Conservation (phyloP, 2,888 invertebrate genomes). For the Lepeophtheirus nordmannii region DNA sequence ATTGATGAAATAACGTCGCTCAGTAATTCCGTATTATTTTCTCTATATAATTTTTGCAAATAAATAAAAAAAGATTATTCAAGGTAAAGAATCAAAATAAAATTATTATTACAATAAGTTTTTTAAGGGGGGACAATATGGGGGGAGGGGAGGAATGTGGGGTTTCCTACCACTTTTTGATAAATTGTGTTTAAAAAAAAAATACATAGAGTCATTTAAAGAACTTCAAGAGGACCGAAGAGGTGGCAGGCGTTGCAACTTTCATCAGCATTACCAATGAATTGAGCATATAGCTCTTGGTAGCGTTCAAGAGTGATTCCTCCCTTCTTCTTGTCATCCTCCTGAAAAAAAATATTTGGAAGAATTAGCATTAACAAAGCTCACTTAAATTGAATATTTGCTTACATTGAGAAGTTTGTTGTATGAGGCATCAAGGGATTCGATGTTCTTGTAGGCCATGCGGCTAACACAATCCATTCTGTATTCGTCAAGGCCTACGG, state of each 20-base stretch:
- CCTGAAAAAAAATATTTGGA: constrained; percentile 38
- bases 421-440: constrained; percentile 59
- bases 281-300: constrained; percentile 66
- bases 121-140: background rate
- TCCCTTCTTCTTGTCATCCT: constrained; percentile 61
- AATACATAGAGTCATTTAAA: constrained; percentile 27
- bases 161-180: background rate
- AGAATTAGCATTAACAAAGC: background rate
- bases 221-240: constrained; percentile 55
- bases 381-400: constrained; percentile 29
- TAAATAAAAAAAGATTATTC: no score
- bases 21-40: constrained; percentile 1
- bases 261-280: constrained; percentile 58
- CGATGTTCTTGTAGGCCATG: constrained; percentile 59
- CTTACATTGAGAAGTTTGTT: constrained; percentile 57
- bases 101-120: background rate
- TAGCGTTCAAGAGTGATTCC: constrained; percentile 60
- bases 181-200: background rate
- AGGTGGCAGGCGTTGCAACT: constrained; percentile 55
- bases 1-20: background rate
- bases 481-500: constrained; percentile 61
- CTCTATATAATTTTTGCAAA: background rate
- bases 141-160: background rate
- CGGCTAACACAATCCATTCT: constrained; percentile 65
- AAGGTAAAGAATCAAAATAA: no score